Percentiles rank a stretch among this genome's conserved stretches.
Conservation (phyloP, 1,140 invertebrate species). For the Bombus turneri region DNA sequence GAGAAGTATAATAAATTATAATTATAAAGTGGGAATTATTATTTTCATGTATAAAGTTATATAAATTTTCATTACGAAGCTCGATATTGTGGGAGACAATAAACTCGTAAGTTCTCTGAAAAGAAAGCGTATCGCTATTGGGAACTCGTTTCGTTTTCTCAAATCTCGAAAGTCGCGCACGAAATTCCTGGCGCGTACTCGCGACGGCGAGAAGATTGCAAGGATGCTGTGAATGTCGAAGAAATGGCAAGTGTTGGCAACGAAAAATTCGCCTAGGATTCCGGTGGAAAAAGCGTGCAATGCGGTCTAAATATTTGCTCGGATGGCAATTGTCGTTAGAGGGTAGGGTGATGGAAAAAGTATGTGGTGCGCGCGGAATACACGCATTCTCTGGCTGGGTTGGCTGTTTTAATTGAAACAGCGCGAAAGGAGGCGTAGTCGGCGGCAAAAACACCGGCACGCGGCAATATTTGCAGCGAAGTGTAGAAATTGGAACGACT, state of each 20-base stretch:
- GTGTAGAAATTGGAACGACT: constrained; percentile 53
- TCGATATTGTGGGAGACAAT: no score
- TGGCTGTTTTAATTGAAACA: constrained; percentile 57
- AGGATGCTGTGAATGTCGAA: background rate
- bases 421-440: constrained; percentile 34
- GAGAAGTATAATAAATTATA: no score
- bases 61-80: no score
- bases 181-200: background rate
- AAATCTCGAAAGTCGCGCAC: background rate
- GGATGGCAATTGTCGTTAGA: background rate
- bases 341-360: background rate
- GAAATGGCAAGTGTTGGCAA: background rate
- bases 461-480: constrained; percentile 58
- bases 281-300: background rate
- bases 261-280: background rate
- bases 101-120: no score
- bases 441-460: constrained; percentile 40
- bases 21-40: no score
- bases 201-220: background rate
- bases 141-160: background rate
- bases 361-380: background rate
- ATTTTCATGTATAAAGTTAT: no score
- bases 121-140: no score
- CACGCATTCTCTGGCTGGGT: background rate
- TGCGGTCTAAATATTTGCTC: background rate